Evolutionary conservation across 2,797 vertebrate genomes (phyloP), one percentile per base, ranked within the genome.

Genomic region (Cheirogaleus major): DNA sequence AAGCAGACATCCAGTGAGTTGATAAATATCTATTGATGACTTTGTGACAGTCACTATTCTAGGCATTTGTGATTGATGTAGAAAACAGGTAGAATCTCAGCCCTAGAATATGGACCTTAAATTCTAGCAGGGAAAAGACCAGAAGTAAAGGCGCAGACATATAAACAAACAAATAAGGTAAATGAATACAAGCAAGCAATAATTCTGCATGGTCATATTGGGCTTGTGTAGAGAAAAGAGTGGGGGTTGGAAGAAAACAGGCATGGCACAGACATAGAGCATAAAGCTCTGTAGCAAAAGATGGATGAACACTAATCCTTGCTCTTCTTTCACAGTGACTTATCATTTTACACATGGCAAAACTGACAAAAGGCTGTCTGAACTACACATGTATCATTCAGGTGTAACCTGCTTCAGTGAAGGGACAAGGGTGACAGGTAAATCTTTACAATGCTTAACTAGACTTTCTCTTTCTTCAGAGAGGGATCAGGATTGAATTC

Each of bases 361-460:
- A 50, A 70, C 0, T 72, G 38, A 17, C 43, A 78, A 50, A 76
- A 94, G 43, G 27, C 67, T 97, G 45, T 94, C 86, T 78, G 81
- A 93, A 35, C 79, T 96, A 25, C 94, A 91, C 2, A 78, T 13
- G 2, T 72, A 67, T 27, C 73, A 97, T 73, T 88, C 96, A 75
- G 61, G 61, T 73, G 73, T 97, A 69, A 94, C 41, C 32, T 95
- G 96, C 89, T 78, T 88, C 95, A 96, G 89, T 69, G 93, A 97
- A 94, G 96, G 92, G 14, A 93, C 92, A 20, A 78, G 27, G 38
- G n/a, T 72, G 67, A 76, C 81, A 93, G 92, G 95, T 97, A 90
- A 97, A 75, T 13, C 25, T 50, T 75, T 69, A 38, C 32, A 48
- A 48, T 82, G 20, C 22, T 93, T 63, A 35, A 41, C 23, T 50